These are phyloP conservation scores for Narcine bancroftii DNA, from an alignment of 2,113 vertebrate genomes.

Conservation along the genomic window DNA sequence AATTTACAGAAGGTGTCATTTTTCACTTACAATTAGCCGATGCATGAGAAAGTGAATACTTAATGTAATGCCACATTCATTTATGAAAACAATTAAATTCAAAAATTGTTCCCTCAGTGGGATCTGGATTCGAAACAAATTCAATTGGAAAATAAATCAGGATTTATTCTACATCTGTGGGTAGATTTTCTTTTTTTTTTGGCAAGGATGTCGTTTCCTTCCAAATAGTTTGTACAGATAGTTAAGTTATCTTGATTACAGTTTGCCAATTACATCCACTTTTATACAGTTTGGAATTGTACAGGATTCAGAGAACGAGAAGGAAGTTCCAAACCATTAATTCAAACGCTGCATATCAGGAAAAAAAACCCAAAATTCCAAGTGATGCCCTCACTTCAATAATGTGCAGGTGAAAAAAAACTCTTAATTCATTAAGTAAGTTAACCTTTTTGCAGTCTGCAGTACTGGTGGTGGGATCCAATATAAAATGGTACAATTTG, in stretches of 20 bases:
- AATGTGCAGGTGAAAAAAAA: too few species aligned
- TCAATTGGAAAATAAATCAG: neutral
- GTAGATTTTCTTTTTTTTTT: neutral
- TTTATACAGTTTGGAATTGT: neutral
- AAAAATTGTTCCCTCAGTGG: neutral
- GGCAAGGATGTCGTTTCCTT: neutral
- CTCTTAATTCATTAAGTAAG: neutral
- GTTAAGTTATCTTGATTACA: neutral
- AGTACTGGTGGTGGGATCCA: neutral
- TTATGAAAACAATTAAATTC: neutral
- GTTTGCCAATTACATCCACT: neutral
- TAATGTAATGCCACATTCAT: neutral
- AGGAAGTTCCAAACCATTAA: neutral
- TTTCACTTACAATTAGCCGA: neutral
- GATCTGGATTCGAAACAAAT: neutral
- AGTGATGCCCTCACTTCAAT: too few species aligned
- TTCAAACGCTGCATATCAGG: neutral
- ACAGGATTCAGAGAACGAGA: neutral
- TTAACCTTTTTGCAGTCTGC: neutral
- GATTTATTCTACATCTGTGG: neutral
- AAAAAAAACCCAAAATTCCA: neutral
- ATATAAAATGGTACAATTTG: neutral
- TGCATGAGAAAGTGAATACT: conserved; percentile 1
- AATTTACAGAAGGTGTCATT: conserved; percentile 18
- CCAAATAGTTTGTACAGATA: neutral